Conservation (phyloP, 2,888 invertebrate species). For the Catocala nupta region DNA sequence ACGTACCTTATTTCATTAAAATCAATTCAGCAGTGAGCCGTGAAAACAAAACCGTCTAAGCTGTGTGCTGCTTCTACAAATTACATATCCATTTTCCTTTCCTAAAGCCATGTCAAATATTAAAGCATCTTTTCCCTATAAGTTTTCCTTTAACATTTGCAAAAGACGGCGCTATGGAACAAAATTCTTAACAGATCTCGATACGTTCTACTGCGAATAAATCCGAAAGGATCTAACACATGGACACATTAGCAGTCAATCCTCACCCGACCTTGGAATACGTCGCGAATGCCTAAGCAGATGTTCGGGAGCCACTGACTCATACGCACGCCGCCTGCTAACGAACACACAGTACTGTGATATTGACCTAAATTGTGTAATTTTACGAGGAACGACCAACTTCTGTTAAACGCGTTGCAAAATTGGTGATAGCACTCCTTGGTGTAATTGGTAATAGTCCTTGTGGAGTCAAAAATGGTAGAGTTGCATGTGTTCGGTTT, state of each 20-base stretch:
- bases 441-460: not conserved
- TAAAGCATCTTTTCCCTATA: not conserved
- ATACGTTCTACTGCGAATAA: constrained; percentile 5
- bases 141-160: not conserved
- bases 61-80: too few species aligned
- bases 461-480: not conserved
- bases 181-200: constrained; percentile 5
- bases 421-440: constrained; percentile 11
- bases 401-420: constrained; percentile 22
- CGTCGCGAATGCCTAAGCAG: constrained; percentile 77
- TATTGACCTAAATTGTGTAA: constrained; percentile 82
- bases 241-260: constrained; percentile 70
- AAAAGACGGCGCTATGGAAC: not conserved
- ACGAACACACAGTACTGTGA: constrained; percentile 61
- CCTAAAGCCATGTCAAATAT: too few species aligned
- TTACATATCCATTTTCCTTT: too few species aligned
- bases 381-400: constrained; percentile 52
- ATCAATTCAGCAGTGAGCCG: too few species aligned
- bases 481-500: too few species aligned
- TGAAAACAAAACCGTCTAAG: too few species aligned
- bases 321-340: constrained; percentile 51
- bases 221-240: constrained; percentile 33
- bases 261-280: constrained; percentile 69
- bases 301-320: constrained; percentile 65
- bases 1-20: too few species aligned